These are phyloP conservation scores for Leucoraja erinaceus DNA, from an alignment of 2,113 vertebrate genomes.

Conservation along the genomic window DNA sequence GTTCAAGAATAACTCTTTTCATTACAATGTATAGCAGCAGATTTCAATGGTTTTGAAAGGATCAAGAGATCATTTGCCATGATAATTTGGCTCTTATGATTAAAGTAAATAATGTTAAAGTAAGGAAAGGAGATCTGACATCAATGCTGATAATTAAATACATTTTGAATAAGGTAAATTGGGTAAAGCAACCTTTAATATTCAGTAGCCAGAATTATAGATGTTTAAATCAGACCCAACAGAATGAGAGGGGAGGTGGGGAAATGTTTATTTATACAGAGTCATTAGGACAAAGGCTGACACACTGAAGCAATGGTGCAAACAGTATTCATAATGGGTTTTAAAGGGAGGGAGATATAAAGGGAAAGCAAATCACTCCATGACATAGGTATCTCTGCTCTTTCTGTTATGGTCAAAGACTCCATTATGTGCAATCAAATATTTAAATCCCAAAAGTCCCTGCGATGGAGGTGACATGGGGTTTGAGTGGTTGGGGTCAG, in stretches of 20 bases:
- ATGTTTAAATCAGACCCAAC: too few relatives aligned
- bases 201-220: too few relatives aligned
- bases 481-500: neutral
- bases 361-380: neutral
- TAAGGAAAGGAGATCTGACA: neutral
- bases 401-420: neutral
- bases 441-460: neutral
- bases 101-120: neutral
- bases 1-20: too few relatives aligned
- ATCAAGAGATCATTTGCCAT: neutral
- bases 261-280: too few relatives aligned
- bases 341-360: too few relatives aligned
- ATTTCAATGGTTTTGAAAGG: neutral
- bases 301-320: too few relatives aligned
- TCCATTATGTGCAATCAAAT: neutral
- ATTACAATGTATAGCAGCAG: neutral
- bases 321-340: too few relatives aligned
- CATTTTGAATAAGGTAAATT: too few relatives aligned
- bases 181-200: too few relatives aligned
- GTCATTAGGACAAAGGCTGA: too few relatives aligned
- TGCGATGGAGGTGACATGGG: neutral
- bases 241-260: too few relatives aligned
- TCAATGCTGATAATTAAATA: neutral
- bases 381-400: neutral
- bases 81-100: neutral